phyloP scores from a whole-genome alignment of 2,113 vertebrate genomes.

The Marmota monax region DNA sequence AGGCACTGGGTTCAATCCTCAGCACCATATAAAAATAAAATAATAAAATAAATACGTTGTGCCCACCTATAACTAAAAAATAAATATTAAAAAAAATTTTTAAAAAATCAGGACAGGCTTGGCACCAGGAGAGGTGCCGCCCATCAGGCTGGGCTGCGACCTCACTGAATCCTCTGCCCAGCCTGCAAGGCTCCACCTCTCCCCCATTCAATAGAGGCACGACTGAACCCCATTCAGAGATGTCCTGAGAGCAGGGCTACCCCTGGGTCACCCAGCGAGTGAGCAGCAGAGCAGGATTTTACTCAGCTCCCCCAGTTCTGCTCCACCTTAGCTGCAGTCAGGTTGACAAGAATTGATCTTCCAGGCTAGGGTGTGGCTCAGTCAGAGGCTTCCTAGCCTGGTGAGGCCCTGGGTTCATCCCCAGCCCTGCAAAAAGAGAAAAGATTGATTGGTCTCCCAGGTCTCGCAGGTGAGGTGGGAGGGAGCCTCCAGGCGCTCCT shows the following conservation, averaged over 20 bases:
- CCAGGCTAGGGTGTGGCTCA: too few relatives aligned
- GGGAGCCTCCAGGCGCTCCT: not conserved
- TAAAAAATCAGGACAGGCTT: not conserved
- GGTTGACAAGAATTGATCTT: not conserved
- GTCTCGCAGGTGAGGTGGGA: not conserved
- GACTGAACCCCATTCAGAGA: not conserved
- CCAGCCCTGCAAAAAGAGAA: too few relatives aligned
- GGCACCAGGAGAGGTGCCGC: not conserved
- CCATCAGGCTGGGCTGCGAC: fast-evolving
- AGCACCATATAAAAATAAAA: too few relatives aligned
- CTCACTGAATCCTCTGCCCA: not conserved
- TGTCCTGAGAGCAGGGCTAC: not conserved
- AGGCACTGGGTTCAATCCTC: too few relatives aligned
- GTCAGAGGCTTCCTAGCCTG: too few relatives aligned
- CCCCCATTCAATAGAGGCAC: fast-evolving
- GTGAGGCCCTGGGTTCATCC: too few relatives aligned
- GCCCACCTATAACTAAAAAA: too few relatives aligned
- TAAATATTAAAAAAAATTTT: too few relatives aligned
- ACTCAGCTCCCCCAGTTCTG: not conserved
- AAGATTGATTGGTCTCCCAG: fast-evolving
- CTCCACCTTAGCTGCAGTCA: fast-evolving
- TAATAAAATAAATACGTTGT: too few relatives aligned
- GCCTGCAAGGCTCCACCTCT: fast-evolving
- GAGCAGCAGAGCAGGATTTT: not conserved
- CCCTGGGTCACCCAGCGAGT: not conserved